phyloP scores from a whole-genome alignment of 2,888 invertebrate species.

The Metallyticus violacea region DNA sequence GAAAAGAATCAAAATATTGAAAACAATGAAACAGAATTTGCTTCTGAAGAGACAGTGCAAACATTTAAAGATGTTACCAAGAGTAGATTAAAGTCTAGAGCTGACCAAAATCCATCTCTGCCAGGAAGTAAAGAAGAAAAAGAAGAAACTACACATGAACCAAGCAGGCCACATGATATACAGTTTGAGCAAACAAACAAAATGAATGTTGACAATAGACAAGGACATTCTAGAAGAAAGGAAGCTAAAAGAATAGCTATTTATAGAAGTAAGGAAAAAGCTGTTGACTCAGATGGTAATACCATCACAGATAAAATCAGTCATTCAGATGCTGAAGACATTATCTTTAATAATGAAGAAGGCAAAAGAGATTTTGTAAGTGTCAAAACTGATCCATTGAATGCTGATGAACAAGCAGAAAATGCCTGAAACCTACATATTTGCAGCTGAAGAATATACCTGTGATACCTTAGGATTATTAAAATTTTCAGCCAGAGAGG shows the following conservation, averaged over 20 bases:
- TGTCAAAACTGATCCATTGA: background rate
- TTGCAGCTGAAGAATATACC: background rate
- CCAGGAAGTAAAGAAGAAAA: slow-evolving; percentile 8
- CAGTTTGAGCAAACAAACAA: background rate
- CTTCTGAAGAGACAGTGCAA: background rate
- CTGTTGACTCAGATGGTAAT: background rate
- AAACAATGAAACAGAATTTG: background rate
- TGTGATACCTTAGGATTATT: background rate
- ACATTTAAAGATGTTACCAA: background rate
- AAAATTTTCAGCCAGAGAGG: background rate
- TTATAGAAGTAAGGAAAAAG: background rate
- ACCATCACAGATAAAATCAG: background rate
- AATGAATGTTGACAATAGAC: background rate
- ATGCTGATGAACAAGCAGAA: background rate
- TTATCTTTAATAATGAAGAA: background rate
- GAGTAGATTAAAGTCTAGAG: background rate
- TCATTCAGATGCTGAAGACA: background rate
- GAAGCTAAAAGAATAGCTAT: background rate
- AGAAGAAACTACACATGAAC: slow-evolving; percentile 24
- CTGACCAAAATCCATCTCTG: background rate
- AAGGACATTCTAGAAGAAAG: background rate
- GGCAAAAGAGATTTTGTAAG: background rate
- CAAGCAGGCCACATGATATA: background rate
- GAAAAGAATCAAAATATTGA: background rate
- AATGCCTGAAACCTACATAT: background rate